Conservation (phyloP, 1,140 invertebrate genomes). For the Eupristina koningsbergeri region DNA sequence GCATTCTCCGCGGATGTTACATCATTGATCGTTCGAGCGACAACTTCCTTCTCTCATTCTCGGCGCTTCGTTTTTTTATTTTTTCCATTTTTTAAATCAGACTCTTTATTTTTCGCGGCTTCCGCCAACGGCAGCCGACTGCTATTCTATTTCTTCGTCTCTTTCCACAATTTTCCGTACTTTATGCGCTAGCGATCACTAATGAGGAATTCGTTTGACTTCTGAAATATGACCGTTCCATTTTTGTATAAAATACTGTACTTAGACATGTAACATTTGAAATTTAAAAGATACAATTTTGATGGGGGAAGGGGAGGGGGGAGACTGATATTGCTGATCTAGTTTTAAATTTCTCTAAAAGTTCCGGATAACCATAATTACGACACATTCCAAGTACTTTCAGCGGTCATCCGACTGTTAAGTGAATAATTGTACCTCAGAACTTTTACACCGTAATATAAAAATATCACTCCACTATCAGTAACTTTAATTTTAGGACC, state of each 20-base stretch:
- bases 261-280: neutral
- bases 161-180: neutral
- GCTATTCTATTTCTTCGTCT: neutral
- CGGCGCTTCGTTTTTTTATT: constrained; percentile 45
- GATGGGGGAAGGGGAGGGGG: too few relatives aligned
- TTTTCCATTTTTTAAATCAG: constrained; percentile 35
- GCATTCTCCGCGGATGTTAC: constrained; percentile 58
- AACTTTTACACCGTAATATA: too few relatives aligned
- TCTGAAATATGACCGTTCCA: neutral
- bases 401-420: neutral
- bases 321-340: neutral
- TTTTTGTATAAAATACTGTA: neutral
- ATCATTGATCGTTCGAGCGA: constrained; percentile 56
- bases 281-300: too few relatives aligned
- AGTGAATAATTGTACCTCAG: neutral
- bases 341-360: neutral
- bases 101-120: constrained; percentile 12
- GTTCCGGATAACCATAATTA: neutral
- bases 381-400: neutral
- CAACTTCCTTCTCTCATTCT: constrained; percentile 40
- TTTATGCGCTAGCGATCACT: neutral
- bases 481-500: too few relatives aligned
- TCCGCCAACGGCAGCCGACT: neutral
- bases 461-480: too few relatives aligned
- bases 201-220: neutral